Evolutionary conservation across 2,888 invertebrate species (phyloP).

Genomic region (Ptilodon capucinus): DNA sequence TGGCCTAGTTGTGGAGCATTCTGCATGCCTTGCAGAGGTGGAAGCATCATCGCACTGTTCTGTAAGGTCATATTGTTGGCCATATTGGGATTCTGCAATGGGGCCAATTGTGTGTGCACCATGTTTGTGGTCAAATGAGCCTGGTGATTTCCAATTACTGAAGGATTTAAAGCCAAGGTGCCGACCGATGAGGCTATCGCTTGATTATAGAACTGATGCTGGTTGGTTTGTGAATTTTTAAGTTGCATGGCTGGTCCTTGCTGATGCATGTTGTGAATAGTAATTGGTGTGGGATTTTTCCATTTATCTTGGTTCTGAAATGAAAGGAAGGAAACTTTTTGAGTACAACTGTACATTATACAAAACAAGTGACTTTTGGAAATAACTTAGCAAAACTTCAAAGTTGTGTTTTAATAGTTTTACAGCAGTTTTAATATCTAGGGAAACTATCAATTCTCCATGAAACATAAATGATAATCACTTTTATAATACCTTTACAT

Average conservation of each 20-base stretch:
- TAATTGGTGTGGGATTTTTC: slow-evolving; percentile 87
- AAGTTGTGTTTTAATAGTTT: not conserved
- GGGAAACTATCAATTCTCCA: not conserved
- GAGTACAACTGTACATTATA: not conserved
- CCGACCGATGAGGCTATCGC: slow-evolving; percentile 75
- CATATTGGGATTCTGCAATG: slow-evolving; percentile 75
- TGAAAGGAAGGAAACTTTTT: slow-evolving; percentile 10
- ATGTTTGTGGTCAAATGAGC: slow-evolving; percentile 74
- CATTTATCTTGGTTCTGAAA: slow-evolving; percentile 93
- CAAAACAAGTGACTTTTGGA: not conserved
- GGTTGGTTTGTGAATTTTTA: slow-evolving; percentile 77
- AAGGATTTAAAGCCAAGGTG: slow-evolving; percentile 73
- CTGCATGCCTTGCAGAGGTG: slow-evolving; percentile 74
- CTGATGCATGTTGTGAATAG: slow-evolving; percentile 82
- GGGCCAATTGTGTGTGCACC: slow-evolving; percentile 81
- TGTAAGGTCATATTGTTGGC: slow-evolving; percentile 71
- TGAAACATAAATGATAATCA: too few relatives aligned
- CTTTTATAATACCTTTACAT: not conserved
- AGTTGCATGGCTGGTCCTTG: slow-evolving; percentile 78
- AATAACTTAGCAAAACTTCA: not conserved
- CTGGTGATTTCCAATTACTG: slow-evolving; percentile 75
- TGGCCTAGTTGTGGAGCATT: slow-evolving; percentile 78
- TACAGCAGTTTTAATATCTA: too few relatives aligned
- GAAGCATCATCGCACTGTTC: slow-evolving; percentile 78
- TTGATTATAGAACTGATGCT: slow-evolving; percentile 78